phyloP scores from a whole-genome alignment of 2,113 vertebrate genomes.

The Myotis yumanensis region DNA sequence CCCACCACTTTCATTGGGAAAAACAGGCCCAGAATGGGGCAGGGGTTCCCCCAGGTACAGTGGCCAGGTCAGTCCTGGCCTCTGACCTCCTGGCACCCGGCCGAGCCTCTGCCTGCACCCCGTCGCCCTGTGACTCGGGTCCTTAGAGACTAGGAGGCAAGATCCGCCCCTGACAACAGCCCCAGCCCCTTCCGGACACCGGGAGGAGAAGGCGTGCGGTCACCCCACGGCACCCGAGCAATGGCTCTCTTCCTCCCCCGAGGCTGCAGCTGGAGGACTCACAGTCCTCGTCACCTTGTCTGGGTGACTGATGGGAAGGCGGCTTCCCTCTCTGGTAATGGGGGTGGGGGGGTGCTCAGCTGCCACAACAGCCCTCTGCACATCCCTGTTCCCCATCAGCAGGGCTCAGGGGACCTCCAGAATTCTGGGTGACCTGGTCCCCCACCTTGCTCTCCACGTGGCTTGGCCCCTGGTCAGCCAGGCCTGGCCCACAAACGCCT shows the following conservation, averaged over 20 bases:
- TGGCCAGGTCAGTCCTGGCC: neutral
- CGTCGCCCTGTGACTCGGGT: neutral
- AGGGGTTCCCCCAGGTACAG: neutral
- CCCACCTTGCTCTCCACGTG: neutral
- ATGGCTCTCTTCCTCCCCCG: neutral
- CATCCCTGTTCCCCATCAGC: neutral
- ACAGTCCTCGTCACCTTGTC: neutral
- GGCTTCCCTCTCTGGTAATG: neutral
- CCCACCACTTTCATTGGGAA: neutral
- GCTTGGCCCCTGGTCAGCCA: neutral
- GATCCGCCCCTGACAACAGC: accelerated
- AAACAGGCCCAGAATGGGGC: neutral
- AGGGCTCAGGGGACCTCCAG: neutral
- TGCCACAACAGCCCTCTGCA: neutral
- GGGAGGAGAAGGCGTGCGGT: neutral
- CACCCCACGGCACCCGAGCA: neutral
- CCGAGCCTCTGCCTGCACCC: neutral
- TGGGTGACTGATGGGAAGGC: slow-evolving; percentile 9
- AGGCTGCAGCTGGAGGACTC: slow-evolving; percentile 51
- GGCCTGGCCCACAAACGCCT: accelerated
- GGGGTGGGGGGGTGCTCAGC: neutral
- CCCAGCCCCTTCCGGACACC: neutral
- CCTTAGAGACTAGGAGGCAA: neutral
- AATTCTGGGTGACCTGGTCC: neutral
- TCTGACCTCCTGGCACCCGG: neutral